Evolutionary conservation across 2,797 vertebrate species (phyloP).

Genomic region (Megaceryle alcyon): DNA sequence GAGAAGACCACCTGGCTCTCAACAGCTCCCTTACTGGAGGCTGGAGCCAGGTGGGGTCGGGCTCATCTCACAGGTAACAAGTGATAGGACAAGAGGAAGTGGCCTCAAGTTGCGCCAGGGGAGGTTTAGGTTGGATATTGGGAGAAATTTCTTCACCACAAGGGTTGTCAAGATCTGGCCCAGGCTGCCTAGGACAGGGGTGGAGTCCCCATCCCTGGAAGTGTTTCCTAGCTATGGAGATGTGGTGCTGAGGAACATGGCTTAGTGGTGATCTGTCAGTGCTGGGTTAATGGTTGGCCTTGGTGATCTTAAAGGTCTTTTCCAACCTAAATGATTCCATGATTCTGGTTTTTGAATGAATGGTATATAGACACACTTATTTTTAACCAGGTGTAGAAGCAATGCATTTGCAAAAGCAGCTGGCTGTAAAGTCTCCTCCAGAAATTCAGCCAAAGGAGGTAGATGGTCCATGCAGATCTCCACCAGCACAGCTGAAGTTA

Average conservation of each 20-base stretch:
- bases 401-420: background rate
- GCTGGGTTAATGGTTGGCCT: background rate
- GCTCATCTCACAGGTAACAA: background rate
- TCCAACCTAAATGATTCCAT: background rate
- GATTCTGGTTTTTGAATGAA: background rate
- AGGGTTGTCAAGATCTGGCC: no score
- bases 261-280: background rate
- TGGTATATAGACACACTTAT: background rate
- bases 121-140: background rate
- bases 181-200: background rate
- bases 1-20: background rate
- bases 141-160: no score
- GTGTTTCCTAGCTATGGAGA: no score
- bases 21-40: background rate
- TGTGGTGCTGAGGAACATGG: background rate
- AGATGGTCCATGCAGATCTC: background rate
- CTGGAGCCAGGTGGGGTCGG: background rate
- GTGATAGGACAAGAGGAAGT: background rate
- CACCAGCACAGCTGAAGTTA: background rate
- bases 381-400: background rate
- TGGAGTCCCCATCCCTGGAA: background rate
- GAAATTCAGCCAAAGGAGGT: background rate
- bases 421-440: background rate
- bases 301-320: background rate
- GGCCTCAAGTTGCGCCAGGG: no score